These are phyloP conservation scores for Myotis lucifugus DNA, from an alignment of 2,113 vertebrate species.

Conservation along the genomic window DNA sequence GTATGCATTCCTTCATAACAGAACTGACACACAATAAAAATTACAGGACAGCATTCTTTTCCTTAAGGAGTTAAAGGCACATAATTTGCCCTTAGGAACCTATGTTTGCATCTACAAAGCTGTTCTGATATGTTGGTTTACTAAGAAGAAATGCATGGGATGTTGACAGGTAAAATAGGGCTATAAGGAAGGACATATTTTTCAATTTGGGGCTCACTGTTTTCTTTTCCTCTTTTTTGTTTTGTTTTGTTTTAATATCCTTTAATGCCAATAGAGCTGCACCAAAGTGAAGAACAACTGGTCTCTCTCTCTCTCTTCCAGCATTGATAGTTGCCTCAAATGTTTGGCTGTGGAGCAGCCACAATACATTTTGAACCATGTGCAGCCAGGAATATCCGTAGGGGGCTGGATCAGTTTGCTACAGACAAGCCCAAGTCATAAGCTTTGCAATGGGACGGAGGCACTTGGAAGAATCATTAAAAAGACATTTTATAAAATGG, in stretches of 20 bases:
- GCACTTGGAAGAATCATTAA: slow-evolving; percentile 52
- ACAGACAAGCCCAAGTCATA: background rate
- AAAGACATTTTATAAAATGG: slow-evolving; percentile 51
- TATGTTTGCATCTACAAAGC: background rate
- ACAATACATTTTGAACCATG: slow-evolving; percentile 61
- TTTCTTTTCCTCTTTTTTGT: background rate
- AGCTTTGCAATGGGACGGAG: background rate
- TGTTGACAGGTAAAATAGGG: background rate
- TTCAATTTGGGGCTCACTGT: background rate
- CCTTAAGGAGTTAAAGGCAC: slow-evolving; percentile 33
- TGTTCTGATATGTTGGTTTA: slow-evolving; percentile 57
- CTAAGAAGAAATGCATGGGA: slow-evolving; percentile 54
- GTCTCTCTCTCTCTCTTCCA: background rate
- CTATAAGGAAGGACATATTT: slow-evolving; percentile 24
- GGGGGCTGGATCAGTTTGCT: slow-evolving; percentile 57
- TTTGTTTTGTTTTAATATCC: background rate
- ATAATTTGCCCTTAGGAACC: background rate
- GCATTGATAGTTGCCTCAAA: slow-evolving; percentile 41
- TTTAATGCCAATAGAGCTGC: background rate
- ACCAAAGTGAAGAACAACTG: slow-evolving; percentile 32
- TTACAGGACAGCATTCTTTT: slow-evolving; percentile 50
- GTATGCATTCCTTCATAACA: slow-evolving; percentile 24
- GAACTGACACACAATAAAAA: background rate
- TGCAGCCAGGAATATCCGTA: slow-evolving; percentile 56
- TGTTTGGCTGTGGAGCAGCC: slow-evolving; percentile 51